Evolutionary conservation across 1,140 invertebrate species (phyloP).

Genomic region (Scaptodrosophila lebanonensis): DNA sequence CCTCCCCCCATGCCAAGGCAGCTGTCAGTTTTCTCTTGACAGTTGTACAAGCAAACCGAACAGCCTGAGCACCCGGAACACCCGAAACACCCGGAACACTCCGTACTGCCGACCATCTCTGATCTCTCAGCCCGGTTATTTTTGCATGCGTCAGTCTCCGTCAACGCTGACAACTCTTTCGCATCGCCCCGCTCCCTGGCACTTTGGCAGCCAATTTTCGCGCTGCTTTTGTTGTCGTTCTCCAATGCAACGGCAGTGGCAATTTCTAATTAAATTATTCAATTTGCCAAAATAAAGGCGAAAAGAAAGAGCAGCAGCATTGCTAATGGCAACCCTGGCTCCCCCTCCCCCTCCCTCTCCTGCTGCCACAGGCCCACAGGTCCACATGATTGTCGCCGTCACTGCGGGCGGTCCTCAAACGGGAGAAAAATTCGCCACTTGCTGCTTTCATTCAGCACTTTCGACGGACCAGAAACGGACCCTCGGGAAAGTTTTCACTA

Average conservation of each 20-base stretch:
- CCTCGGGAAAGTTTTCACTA: conserved; percentile 33
- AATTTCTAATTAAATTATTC: conserved; percentile 75
- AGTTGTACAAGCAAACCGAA: too few species aligned
- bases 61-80: too few species aligned
- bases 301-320: not conserved
- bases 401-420: too few species aligned
- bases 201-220: conserved; percentile 58
- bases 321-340: conserved; percentile 20
- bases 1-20: conserved; percentile 29
- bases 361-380: too few species aligned
- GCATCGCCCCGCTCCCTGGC: conserved; percentile 1
- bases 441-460: not conserved
- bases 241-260: conserved; percentile 68
- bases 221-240: conserved; percentile 67
- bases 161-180: conserved; percentile 48
- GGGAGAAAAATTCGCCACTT: too few species aligned
- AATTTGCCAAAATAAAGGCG: conserved; percentile 35
- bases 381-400: too few species aligned
- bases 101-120: conserved; percentile 3
- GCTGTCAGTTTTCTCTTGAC: conserved; percentile 47
- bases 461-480: not conserved
- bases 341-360: too few species aligned
- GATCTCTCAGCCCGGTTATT: conserved; percentile 38
- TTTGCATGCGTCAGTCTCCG: conserved; percentile 64
- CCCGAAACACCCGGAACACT: not conserved